A percentile compares a stretch with the other conserved stretches of the same genome.
phyloP scores from a whole-genome alignment of 2,888 invertebrate genomes.

The Cyclophora albipunctata region DNA sequence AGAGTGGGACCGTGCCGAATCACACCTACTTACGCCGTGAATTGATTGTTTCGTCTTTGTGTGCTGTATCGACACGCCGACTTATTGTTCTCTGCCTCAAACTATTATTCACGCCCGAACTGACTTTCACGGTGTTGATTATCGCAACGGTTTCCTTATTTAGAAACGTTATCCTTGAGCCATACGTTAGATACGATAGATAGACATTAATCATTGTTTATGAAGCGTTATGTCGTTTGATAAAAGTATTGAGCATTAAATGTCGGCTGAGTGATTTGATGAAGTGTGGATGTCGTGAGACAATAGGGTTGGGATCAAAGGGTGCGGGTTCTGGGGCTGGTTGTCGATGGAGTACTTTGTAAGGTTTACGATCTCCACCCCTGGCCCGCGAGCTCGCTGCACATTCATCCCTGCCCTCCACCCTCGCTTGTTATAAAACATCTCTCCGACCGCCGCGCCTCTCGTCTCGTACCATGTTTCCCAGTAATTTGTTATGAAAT shows the following conservation, averaged over 20 bases:
- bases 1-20: constrained; percentile 67
- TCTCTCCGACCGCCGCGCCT: constrained; percentile 16
- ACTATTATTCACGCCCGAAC: constrained; percentile 65
- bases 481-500: constrained; percentile 4
- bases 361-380: constrained; percentile 62
- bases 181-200: constrained; percentile 21
- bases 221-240: constrained; percentile 12
- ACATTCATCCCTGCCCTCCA: constrained; percentile 28
- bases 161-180: constrained; percentile 33
- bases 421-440: constrained; percentile 59
- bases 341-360: constrained; percentile 66
- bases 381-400: constrained; percentile 36
- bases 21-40: constrained; percentile 71
- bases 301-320: constrained; percentile 54
- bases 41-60: constrained; percentile 75
- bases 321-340: constrained; percentile 34
- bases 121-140: constrained; percentile 66
- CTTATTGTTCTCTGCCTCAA: constrained; percentile 64
- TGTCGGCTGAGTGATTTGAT: constrained; percentile 57
- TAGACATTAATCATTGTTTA: neutral
- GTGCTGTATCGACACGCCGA: constrained; percentile 69
- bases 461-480: constrained; percentile 7
- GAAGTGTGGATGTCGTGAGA: constrained; percentile 60
- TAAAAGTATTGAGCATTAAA: constrained; percentile 39
- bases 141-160: constrained; percentile 61